Base-by-base conservation (phyloP, 2,888 invertebrate genomes). In the Spicauda simplicius region DNA sequence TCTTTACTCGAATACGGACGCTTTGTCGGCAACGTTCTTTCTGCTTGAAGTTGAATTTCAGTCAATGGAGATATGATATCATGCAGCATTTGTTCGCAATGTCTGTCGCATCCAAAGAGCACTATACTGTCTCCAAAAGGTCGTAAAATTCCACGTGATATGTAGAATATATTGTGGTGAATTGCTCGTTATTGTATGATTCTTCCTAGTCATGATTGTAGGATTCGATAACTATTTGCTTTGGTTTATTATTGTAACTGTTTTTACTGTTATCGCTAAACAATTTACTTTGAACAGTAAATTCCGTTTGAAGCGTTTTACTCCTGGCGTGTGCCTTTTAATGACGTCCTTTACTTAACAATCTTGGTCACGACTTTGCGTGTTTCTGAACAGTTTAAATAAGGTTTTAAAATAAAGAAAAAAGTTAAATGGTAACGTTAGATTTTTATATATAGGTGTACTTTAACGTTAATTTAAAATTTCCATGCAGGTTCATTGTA, bases 1-100 rank as follows among this genome's bases (percentile, higher is more conserved):
- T 82, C 84, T 81, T 80, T 61, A 60, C 60, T 56, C 64, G 63
- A 67, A 25, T 2, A 70, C 74, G 75, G 53, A 45, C 50, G 82
- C 78, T 85, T 88, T 88, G 83, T 85, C 81, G 81, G 81, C 79
- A 80, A 78, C 80, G 82, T 78, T 86, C 80, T 89, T 90, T 88
- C 86, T 87, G 80, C 80, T 79, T 76, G 79, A 77, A 83, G 80
- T 82, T 80, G 80, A 80, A 86, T 85, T 81, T 77, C 78, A 83
- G 81, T 86, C 84, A 82, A 88, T 85, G 73, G 83, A 79, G 81
- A 80, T 75, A 76, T 77, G 79, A 87, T 87, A 89, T 88, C 86
- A 84, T 85, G 81, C 78, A 81, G 81, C 83, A 79, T 87, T 87
- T 86, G 85, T 85, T 75, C 77, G 76, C 81, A 88, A 87, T 85